Conservation (phyloP, 1,140 invertebrate species). For the Brachionus rubens region DNA sequence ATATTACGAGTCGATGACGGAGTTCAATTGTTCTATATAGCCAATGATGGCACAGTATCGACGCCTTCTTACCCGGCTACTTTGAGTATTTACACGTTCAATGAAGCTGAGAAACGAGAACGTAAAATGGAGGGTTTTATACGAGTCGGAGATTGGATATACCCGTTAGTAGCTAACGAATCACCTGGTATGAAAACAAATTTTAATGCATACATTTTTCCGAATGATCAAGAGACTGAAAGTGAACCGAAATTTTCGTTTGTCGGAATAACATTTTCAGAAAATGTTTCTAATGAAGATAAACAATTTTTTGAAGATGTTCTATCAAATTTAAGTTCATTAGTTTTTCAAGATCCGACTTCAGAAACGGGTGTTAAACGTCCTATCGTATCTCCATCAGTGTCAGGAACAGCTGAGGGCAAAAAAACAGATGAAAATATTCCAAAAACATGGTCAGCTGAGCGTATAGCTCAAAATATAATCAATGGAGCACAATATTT, state of each 20-base stretch:
- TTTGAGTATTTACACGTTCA: constrained; percentile 11
- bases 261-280: constrained; percentile 31
- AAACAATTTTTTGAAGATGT: constrained; percentile 28
- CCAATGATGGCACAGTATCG: constrained; percentile 30
- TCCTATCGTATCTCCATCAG: not conserved
- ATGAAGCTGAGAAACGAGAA: not conserved
- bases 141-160: constrained; percentile 22
- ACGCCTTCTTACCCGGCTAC: constrained; percentile 8
- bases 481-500: constrained; percentile 19
- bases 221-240: not conserved
- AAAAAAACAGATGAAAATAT: not conserved
- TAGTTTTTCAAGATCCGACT: constrained; percentile 27
- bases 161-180: constrained; percentile 27
- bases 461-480: constrained; percentile 18
- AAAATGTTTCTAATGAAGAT: not conserved
- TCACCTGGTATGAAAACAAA: constrained; percentile 38
- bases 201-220: constrained; percentile 45
- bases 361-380: not conserved
- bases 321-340: not conserved
- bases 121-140: constrained; percentile 38
- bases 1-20: constrained; percentile 9
- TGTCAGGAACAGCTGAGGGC: not conserved
- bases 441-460: constrained; percentile 10
- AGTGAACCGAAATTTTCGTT: not conserved
- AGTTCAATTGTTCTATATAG: constrained; percentile 37